phyloP scores from a whole-genome alignment of 2,113 vertebrate species.

The Malurus melanocephalus region DNA sequence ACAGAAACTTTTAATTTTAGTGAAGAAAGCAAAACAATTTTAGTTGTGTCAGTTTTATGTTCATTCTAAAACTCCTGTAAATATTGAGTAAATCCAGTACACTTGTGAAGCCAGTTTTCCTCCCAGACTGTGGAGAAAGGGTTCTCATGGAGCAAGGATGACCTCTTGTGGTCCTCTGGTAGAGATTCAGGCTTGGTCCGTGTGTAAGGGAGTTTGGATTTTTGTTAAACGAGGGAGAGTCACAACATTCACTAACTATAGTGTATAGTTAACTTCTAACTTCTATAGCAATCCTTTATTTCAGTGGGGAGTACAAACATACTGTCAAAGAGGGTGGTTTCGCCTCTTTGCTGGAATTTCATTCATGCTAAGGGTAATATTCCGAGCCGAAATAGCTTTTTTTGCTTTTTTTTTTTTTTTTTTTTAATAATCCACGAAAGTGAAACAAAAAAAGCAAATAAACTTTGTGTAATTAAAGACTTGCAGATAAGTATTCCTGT shows the following conservation, averaged over 20 bases:
- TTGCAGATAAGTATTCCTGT: neutral
- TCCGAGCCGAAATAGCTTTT: neutral
- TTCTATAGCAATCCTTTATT: neutral
- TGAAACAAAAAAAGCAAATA: neutral
- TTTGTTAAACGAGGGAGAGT: neutral
- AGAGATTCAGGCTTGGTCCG: neutral
- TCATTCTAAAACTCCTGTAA: neutral
- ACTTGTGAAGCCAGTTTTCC: neutral
- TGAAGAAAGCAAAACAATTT: neutral
- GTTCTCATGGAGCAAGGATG: constrained; percentile 21
- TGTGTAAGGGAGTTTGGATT: neutral
- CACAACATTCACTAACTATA: neutral
- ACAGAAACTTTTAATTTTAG: neutral
- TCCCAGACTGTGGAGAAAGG: neutral
- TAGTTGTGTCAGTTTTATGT: neutral
- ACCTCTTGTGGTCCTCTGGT: constrained; percentile 55
- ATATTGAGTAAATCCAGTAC: neutral
- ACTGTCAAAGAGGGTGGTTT: neutral
- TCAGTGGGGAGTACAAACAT: neutral
- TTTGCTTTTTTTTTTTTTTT: too few relatives aligned
- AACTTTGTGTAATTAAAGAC: neutral
- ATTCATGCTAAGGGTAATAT: neutral
- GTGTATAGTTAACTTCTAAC: too few relatives aligned
- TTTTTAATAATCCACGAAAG: neutral
- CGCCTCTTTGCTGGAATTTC: neutral